Base-by-base conservation (phyloP, 2,888 invertebrate species). In the Eremobia ochroleuca region DNA sequence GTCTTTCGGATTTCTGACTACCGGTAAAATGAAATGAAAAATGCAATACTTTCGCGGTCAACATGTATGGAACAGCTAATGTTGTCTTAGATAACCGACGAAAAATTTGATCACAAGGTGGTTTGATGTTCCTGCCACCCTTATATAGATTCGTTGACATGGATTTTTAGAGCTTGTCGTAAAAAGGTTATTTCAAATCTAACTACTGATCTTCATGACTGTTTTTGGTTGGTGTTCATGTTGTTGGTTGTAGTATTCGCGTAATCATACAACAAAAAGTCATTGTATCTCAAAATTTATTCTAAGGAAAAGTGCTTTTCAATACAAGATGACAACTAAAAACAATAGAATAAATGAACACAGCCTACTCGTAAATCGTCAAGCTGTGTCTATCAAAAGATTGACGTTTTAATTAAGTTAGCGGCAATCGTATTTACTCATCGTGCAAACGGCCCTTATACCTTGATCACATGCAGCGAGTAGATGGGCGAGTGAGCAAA, bases 351-450 rank as follows among this genome's bases (percentile, higher is more conserved):
- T 34, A 37, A 25, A 58, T 37, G 1, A 43, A 68, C 5, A 59
- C 13, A 28, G 31, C 31, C 8, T 34, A 18, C 15, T 25, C 11
- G 40, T 52, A 59, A 61, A 68, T 18, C 4, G 4, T 43, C 4
- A 67, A 31, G 49, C 40, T 9, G 1, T 21, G 11, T 67, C 40
- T 25, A 13, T 40, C 40, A 55, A 46, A 55, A 71, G n/a, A 58
- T n/a, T 76, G 31, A 64, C 15, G 2, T 49, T 78, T 65, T 65
- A 65, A 73, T 65, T 43, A 65, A 66, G n/a, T 59, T 59, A 58
- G 4, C 34, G 6, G 21, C 58, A 66, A 34, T 49, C 31, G 28
- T 55, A 62, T 74, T 58, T 15, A 40, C 4, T 28, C 8, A 2
- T 64, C 52, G 18, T 64, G 31, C 13, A 64, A 67, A 34, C 18